Base-by-base conservation (phyloP, 64 coral and sea anemone genomes). In the Porites lutea region DNA sequence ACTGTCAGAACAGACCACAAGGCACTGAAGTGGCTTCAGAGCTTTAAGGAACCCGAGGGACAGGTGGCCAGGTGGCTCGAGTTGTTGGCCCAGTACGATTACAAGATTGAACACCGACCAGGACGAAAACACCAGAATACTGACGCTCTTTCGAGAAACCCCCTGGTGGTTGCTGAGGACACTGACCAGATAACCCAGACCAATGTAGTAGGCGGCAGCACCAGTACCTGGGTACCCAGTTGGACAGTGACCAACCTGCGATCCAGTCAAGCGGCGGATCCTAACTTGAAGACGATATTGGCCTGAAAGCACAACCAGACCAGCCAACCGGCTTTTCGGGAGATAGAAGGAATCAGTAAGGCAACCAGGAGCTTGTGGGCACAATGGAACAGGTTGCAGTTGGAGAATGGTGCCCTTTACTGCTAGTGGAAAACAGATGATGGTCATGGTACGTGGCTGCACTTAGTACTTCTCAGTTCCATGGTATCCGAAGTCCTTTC, bases 11-110 rank as follows among this genome's bases (percentile, higher is more conserved):
- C 71, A 45, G 79, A 92, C 52, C 80, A 92, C 27, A 92, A 85
- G n/a, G 66, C 79, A 54, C 55, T 92, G 0, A 92, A 70, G 5
- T 85, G 82, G 54, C 81, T 86, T 4, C 90, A 92, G 81, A 85
- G 27, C 19, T 85, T 85, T 9, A 59, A 82, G 16, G 82, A 92
- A 20, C 90, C 82, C 1, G 82, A 86, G 23, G 90, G 79, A 19
- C 69, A 85, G 71, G 90, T 54, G 52, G 52, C 52, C 52, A 54
- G 52, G 52, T 54, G 52, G 52, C 52, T 54, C 52, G 78, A 78
- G 68, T 51, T 71, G 6, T 13, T 90, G 22, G 89, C 65, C 48
- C 66, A 82, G 48, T 82, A 81, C 18, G 22, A 82, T 16, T 72
- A 70, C 77, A 82, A 13, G 18, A 71, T 90, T 5, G 79, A 90